Base-by-base conservation (phyloP, 2,113 vertebrate genomes). In the Ailuropoda melanoleuca region DNA sequence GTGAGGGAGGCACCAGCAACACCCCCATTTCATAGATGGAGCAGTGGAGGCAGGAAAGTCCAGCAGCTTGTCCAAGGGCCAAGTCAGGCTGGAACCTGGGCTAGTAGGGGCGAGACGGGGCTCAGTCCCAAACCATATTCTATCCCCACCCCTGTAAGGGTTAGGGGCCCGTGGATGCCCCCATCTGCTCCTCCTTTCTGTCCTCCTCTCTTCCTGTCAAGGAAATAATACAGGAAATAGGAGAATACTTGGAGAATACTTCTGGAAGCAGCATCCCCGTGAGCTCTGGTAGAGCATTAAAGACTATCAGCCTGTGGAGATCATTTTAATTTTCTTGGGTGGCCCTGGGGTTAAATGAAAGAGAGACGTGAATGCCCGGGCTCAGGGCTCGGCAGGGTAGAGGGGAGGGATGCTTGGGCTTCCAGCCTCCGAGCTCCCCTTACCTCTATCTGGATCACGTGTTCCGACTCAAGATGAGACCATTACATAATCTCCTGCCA, bases 31-130 rank as follows among this genome's bases (percentile, higher is more conserved):
- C 31, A 24, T 0, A 39, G 46, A 48, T 21, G 15, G 37, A 26
- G 91, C 48, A 26, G 55, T 29, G 0, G 74, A 75, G 81, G 82
- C 11, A 23, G 39, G 39, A 4, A 50, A 10, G 8, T 14, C 24
- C 60, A 1, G 43, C 26, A 4, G 18, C n/a, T 18, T 4, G 31
- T 56, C 8, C 75, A 3, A 0, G 55, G 64, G 46, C 2, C 6
- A 55, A 14, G 37, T 55, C 46, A 24, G 12, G 34, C n/a, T 24
- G 64, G 37, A 46, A 4, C 17, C 5, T 1, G n/a, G 19, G 34
- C 74, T 0, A 1, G 10, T 0, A 1, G 13, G 46, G 31, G 55
- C 26, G 1, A 0, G 66, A 8, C 0, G 0, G 0, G 1, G 2
- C 37, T 39, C 43, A 6, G 78, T 8, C 48, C 80, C n/a, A 2